phyloP scores from a whole-genome alignment of 2,888 invertebrate genomes.

The Silvanus unidentatus region DNA sequence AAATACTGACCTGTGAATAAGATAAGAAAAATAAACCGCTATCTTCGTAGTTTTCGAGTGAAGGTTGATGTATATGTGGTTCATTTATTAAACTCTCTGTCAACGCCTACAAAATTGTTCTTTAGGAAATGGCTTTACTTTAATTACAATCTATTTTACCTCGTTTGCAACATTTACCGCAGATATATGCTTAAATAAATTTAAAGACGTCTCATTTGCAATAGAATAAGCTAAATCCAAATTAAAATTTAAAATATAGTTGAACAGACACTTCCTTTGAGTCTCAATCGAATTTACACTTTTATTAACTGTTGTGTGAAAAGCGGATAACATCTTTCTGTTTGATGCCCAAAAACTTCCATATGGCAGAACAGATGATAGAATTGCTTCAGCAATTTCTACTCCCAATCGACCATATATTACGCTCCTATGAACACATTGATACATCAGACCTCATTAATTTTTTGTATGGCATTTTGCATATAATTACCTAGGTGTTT shows the following conservation, averaged over 20 bases:
- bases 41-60: constrained; percentile 47
- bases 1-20: constrained; percentile 48
- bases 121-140: neutral
- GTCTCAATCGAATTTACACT: constrained; percentile 27
- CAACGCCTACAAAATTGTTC: constrained; percentile 18
- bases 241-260: constrained; percentile 27
- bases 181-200: constrained; percentile 35
- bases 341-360: constrained; percentile 41
- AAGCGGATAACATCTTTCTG: constrained; percentile 43
- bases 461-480: neutral
- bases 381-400: constrained; percentile 46
- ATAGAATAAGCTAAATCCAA: constrained; percentile 22
- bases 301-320: constrained; percentile 41
- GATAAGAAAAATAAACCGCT: constrained; percentile 52
- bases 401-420: constrained; percentile 49
- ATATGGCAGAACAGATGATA: constrained; percentile 45
- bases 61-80: constrained; percentile 46
- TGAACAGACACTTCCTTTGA: constrained; percentile 27
- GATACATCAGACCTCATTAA: no score
- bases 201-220: constrained; percentile 36
- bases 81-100: constrained; percentile 22
- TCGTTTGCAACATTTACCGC: constrained; percentile 40
- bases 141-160: constrained; percentile 33
- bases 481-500: constrained; percentile 43
- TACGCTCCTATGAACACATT: constrained; percentile 29